These are phyloP conservation scores for Pontoporia blainvillei DNA, from an alignment of 2,113 vertebrate genomes.

Conservation along the genomic window DNA sequence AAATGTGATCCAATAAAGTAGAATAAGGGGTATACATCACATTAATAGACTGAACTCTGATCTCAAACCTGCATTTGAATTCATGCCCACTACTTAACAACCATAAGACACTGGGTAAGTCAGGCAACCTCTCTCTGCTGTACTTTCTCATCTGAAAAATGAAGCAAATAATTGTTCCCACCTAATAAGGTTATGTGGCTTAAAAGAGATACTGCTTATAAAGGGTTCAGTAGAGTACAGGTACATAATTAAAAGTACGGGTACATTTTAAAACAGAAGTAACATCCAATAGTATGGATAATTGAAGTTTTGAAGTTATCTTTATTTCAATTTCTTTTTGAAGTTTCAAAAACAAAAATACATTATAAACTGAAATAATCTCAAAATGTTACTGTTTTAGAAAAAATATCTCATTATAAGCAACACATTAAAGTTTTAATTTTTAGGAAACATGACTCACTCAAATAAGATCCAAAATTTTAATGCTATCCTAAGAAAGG, in stretches of 20 bases:
- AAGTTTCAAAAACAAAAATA: not conserved
- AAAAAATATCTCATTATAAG: not conserved
- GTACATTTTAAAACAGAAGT: not conserved
- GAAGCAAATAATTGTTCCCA: not conserved
- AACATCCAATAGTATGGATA: not conserved
- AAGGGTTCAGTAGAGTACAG: not conserved
- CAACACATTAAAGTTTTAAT: not conserved
- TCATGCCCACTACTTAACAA: not conserved
- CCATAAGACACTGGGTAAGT: not conserved
- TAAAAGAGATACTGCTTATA: not conserved
- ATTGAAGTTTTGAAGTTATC: not conserved
- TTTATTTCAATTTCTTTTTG: not conserved
- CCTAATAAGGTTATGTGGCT: not conserved
- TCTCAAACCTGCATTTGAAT: constrained; percentile 1
- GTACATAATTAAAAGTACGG: not conserved
- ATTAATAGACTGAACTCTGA: not conserved
- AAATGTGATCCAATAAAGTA: not conserved
- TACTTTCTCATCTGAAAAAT: not conserved
- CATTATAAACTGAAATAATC: not conserved
- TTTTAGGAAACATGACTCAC: not conserved
- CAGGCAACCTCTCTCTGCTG: not conserved
- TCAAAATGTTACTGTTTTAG: not conserved
- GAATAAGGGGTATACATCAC: not conserved
- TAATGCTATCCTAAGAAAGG: not conserved
- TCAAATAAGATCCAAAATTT: not conserved